Conservation (phyloP, 2,113 vertebrate species). For the Burhinus bistriatus region DNA sequence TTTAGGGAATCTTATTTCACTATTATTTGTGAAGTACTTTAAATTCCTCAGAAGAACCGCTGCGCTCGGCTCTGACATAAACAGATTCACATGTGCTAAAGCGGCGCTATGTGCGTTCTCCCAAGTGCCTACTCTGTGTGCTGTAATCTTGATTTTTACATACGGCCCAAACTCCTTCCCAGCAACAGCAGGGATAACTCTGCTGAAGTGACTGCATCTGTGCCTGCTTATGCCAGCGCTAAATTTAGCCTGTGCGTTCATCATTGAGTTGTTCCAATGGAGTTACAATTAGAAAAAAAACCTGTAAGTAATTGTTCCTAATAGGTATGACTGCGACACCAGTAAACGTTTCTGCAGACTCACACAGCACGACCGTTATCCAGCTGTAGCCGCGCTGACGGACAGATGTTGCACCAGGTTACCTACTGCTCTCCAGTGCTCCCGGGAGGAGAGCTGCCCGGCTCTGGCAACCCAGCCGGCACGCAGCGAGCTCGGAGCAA, state of each 20-base stretch:
- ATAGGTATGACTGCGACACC: background rate
- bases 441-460: background rate
- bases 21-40: background rate
- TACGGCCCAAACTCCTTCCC: background rate
- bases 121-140: accelerated
- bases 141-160: background rate
- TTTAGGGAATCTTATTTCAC: background rate
- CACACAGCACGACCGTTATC: accelerated
- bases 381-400: accelerated
- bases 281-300: background rate
- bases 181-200: background rate
- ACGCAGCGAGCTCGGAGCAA: accelerated
- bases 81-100: background rate
- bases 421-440: background rate
- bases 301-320: background rate
- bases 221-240: background rate
- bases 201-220: background rate
- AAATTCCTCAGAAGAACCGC: background rate
- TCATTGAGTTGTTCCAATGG: background rate
- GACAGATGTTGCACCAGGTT: background rate
- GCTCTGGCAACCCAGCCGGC: background rate
- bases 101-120: accelerated
- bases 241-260: background rate
- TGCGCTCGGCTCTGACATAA: background rate
- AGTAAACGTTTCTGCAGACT: no score